Conservation (phyloP, 2,113 vertebrate species). For the Gopherus flavomarginatus region DNA sequence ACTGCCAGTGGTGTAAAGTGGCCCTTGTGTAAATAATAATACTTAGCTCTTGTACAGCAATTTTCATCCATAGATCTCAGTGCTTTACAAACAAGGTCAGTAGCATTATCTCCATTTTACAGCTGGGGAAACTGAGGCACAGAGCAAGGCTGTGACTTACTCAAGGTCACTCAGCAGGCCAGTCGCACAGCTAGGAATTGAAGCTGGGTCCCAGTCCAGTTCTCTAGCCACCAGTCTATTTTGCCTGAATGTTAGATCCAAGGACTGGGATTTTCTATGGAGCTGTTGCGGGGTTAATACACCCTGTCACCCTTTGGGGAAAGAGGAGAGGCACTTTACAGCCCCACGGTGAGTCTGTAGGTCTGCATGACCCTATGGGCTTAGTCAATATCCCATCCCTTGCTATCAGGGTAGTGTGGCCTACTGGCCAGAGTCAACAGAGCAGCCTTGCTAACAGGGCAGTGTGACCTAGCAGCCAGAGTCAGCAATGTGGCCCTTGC, state of each 20-base stretch:
- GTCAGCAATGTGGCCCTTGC: too few relatives aligned
- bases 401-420: too few relatives aligned
- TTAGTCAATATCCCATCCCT: too few relatives aligned
- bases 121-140: not conserved
- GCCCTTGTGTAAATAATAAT: not conserved
- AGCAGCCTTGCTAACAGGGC: too few relatives aligned
- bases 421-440: too few relatives aligned
- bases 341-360: too few relatives aligned
- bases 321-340: too few relatives aligned
- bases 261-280: not conserved
- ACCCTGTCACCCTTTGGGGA: too few relatives aligned
- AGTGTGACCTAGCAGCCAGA: too few relatives aligned
- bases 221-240: not conserved
- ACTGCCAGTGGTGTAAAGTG: not conserved
- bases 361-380: too few relatives aligned
- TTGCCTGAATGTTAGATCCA: not conserved
- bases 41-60: not conserved
- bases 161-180: not conserved
- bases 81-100: not conserved
- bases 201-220: not conserved
- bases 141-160: not conserved
- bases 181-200: not conserved
- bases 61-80: not conserved
- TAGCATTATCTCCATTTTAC: not conserved
- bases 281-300: too few relatives aligned